These are phyloP conservation scores for Eristalis arbustorum DNA, from an alignment of 2,888 invertebrate species.

Conservation along the genomic window DNA sequence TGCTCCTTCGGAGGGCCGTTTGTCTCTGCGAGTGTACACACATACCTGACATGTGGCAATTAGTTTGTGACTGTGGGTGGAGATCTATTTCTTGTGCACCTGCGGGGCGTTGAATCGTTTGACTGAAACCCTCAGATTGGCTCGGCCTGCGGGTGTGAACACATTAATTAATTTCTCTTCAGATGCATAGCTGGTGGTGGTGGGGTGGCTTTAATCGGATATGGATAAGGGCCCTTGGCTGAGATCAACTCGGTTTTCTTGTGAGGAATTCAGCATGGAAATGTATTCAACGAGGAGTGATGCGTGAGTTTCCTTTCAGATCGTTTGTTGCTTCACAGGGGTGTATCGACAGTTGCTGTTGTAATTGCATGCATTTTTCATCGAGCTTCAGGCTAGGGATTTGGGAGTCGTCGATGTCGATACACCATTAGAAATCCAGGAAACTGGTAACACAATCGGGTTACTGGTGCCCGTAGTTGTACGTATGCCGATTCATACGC, in stretches of 20 bases:
- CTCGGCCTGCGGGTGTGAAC: background rate
- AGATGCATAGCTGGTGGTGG: background rate
- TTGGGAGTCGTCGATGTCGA: no score
- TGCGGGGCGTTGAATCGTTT: background rate
- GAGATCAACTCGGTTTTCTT: background rate
- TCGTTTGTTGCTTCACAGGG: no score
- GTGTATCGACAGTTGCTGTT: no score
- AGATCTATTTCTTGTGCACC: conserved; percentile 6
- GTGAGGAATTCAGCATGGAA: no score
- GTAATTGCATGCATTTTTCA: no score
- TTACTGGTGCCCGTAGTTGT: no score
- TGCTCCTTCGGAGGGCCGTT: background rate
- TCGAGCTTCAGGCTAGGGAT: no score
- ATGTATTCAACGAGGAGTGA: no score
- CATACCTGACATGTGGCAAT: conserved; percentile 17
- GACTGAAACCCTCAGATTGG: background rate
- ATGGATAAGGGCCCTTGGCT: background rate
- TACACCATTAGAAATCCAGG: no score
- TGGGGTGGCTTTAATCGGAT: background rate
- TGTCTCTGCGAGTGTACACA: background rate
- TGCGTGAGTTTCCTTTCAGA: no score
- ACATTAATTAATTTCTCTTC: conserved; percentile 32
- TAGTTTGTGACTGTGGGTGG: conserved; percentile 12
- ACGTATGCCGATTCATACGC: no score
- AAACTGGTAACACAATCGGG: no score